Evolutionary conservation across 2,113 vertebrate genomes (phyloP).

Genomic region (Prolemur simus): DNA sequence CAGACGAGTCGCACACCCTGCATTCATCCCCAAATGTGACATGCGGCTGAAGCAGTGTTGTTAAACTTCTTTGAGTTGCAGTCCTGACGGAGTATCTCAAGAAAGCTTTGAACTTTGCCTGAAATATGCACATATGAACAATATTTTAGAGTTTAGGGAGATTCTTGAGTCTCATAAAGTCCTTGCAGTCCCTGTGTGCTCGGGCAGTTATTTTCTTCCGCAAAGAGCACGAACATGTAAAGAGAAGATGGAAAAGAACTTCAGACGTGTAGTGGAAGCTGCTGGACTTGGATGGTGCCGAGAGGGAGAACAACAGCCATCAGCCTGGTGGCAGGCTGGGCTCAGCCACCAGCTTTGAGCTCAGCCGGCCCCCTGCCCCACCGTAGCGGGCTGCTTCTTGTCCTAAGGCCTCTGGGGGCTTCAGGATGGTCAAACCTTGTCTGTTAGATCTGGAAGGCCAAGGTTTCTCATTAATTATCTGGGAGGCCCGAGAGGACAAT

Average conservation of each 20-base stretch:
- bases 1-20: accelerated
- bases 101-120: neutral
- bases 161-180: neutral
- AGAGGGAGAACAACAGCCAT: accelerated
- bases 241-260: neutral
- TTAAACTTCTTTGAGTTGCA: neutral
- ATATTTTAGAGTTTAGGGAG: neutral
- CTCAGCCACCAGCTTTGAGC: neutral
- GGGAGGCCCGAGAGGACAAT: neutral
- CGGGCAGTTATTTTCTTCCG: no score
- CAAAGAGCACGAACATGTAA: accelerated
- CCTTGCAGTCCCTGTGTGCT: neutral
- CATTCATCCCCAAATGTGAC: no score
- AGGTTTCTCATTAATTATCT: neutral
- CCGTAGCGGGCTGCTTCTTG: neutral
- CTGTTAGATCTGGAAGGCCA: accelerated
- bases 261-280: neutral
- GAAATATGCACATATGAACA: neutral
- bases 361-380: neutral
- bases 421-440: neutral
- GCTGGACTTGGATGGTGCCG: no score
- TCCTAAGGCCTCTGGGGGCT: neutral
- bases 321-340: accelerated
- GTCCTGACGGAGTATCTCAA: neutral
- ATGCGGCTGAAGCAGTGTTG: neutral